Base-by-base conservation (phyloP, 2,888 invertebrate species). In the Slavum lentiscoides region DNA sequence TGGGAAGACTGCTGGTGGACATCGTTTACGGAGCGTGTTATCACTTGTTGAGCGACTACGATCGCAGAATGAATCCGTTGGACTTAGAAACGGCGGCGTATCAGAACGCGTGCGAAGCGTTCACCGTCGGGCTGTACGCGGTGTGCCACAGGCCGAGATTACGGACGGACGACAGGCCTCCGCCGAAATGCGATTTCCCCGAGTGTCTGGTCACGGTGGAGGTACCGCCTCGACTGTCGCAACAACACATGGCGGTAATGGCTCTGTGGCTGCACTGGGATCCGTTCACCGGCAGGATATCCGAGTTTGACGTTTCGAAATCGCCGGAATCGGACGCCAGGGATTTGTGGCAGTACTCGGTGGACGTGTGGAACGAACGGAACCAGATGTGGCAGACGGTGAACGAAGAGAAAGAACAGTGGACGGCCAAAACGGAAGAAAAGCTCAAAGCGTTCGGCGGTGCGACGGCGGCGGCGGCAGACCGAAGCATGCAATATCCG, bases 221-320 rank as follows among this genome's bases (percentile, higher is more conserved):
- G 74, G 87, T 91, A 74, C 91, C 91, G 0, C 86, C 86, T 69
- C 88, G 87, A n/a, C 87, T 90, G n/a, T 88, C 89, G 62, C 88
- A 88, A 0, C 86, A 88, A 2, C 86, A 88, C 37, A 87, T 89
- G 17, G 89, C 89, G 30, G 88, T 91, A 15, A 87, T 91, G 37
- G 90, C 89, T 0, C 88, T 91, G 0, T 87, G 88, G 83, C 87
- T 89, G 0, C 86, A 88, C 84, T 88, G 91, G 74, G 91, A 92
- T 83, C 88, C 91, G 83, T 88, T 90, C 59, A 91, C 91, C 30
- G 90, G 88, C 9, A 55, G 80, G 19, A 80, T 80, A 72, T 5
- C 58, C 8, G 72, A 53, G 58, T 80, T 80, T n/a, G 72, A 80
- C 15, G 74, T 61, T 1, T 74, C 81, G 9, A 39, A 55, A 39